Base-by-base conservation (phyloP, 2,888 invertebrate species). In the Diplolepis rosae region DNA sequence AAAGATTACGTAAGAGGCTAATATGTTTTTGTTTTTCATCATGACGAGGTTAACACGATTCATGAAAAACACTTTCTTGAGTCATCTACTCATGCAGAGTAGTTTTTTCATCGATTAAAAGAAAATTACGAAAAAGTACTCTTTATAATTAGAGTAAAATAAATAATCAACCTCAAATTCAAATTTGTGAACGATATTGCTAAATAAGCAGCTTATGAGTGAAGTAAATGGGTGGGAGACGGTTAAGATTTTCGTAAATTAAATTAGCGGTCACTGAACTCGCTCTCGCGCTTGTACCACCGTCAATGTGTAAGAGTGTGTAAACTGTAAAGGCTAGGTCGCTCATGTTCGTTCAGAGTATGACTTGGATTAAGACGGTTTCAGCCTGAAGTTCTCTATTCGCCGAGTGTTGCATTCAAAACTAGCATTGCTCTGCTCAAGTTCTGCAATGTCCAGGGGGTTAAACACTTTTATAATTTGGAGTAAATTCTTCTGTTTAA, bases 201-300 rank as follows among this genome's bases (percentile, higher is more conserved):
- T 61, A 61, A 35, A 61, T 61, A 39, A 61, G 61, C 39, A 61
- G 56, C 52, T 52, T 52, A 61, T 39, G 39, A 39, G 61, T 61
- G 13, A 61, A 61, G 61, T 61, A 35, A 61, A 61, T 61, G 61
- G 27, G 35, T 39, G 61, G 39, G 39, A 45, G 52, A n/a, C 61
- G 24, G 61, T 39, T 61, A n/a, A 35, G 73, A 75, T 75, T 75
- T 73, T 73, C 70, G 71, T 75, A 75, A 75, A 73, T 71, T 66
- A 75, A 75, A 73, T 69, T 68, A 68, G 71, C 75, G 75, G 75
- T 73, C 75, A 71, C 68, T 76, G 75, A 76, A 76, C 75, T 76
- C 71, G 66, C 69, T 71, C 69, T 75, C 69, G 72, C 72, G 70
- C 18, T 45, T 45, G 9, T 32, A 11, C 32, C 32, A 9, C 32